phyloP scores from a whole-genome alignment of 2,797 vertebrate genomes.

The Acanthis flammea region DNA sequence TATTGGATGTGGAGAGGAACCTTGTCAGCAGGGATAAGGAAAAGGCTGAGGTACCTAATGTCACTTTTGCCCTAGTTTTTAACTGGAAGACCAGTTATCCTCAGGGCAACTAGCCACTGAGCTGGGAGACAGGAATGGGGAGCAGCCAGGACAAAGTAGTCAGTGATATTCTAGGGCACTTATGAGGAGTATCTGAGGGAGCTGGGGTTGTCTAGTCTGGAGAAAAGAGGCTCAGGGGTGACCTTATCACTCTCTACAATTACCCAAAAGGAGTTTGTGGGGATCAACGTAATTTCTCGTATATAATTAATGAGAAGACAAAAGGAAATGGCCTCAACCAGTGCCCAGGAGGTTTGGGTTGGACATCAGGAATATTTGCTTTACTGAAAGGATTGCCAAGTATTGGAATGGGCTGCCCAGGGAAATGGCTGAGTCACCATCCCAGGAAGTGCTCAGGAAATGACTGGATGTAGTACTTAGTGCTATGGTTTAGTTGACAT shows the following conservation, averaged over 20 bases:
- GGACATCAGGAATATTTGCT: neutral
- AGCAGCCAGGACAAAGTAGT: rapidly evolving
- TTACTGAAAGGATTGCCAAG: neutral
- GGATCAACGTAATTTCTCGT: rapidly evolving
- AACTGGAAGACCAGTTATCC: neutral
- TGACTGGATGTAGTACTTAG: too few relatives aligned
- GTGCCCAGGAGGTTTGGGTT: neutral
- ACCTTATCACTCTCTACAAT: neutral
- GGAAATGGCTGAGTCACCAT: neutral
- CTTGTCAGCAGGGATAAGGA: neutral
- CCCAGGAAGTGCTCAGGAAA: neutral
- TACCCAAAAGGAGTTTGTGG: neutral
- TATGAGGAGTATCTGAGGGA: neutral
- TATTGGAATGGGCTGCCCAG: neutral
- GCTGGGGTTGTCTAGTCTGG: neutral
- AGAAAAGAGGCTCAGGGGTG: neutral
- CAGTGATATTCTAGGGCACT: neutral
- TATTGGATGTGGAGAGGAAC: neutral
- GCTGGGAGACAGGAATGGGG: neutral
- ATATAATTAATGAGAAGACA: neutral
- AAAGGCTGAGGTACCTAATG: neutral
- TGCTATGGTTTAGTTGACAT: neutral
- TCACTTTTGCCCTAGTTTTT: neutral
- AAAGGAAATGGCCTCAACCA: neutral
- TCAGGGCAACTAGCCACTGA: neutral